A percentile compares a stretch with the other conserved stretches of the same genome.
Evolutionary conservation across 2,888 invertebrate genomes (phyloP).

Genomic region (Ennomos erosarius): DNA sequence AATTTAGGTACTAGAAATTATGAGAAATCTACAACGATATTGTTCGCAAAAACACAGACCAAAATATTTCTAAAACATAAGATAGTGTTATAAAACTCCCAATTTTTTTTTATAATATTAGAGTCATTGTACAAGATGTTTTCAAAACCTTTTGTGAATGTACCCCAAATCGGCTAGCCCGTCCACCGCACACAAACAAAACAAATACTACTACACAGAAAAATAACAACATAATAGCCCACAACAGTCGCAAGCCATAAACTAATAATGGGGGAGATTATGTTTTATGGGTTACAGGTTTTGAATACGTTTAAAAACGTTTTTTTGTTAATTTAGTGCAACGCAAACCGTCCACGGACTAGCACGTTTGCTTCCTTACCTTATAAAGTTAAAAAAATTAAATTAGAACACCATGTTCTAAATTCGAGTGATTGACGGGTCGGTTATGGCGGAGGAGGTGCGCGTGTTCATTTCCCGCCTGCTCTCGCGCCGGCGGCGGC

Average conservation of each 20-base stretch:
- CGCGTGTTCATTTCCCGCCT: conserved; percentile 76
- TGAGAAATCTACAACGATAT: no score
- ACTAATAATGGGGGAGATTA: conserved; percentile 84
- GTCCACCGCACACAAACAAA: conserved; percentile 75
- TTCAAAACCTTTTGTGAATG: conserved; percentile 35
- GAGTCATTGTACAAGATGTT: conserved; percentile 22
- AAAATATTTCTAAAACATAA: no score
- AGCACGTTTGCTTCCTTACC: conserved; percentile 62
- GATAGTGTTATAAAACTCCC: no score
- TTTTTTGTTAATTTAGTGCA: conserved; percentile 80
- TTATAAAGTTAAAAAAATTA: conserved; percentile 25
- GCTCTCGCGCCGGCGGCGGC: conserved; percentile 70
- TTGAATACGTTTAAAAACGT: conserved; percentile 73
- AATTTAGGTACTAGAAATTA: no score
- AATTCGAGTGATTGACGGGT: conserved; percentile 70
- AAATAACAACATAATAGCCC: conserved; percentile 79
- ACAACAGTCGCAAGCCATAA: conserved; percentile 80
- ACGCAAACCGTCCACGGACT: conserved; percentile 66
- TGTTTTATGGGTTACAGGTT: conserved; percentile 82
- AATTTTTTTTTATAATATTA: no score
- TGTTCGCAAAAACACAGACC: no score
- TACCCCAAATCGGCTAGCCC: conserved; percentile 71
- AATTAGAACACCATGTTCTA: conserved; percentile 49
- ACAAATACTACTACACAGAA: conserved; percentile 77
- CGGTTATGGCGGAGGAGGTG: conserved; percentile 68